Conservation (phyloP, 2,113 vertebrate genomes). For the Tragulus kanchil region DNA sequence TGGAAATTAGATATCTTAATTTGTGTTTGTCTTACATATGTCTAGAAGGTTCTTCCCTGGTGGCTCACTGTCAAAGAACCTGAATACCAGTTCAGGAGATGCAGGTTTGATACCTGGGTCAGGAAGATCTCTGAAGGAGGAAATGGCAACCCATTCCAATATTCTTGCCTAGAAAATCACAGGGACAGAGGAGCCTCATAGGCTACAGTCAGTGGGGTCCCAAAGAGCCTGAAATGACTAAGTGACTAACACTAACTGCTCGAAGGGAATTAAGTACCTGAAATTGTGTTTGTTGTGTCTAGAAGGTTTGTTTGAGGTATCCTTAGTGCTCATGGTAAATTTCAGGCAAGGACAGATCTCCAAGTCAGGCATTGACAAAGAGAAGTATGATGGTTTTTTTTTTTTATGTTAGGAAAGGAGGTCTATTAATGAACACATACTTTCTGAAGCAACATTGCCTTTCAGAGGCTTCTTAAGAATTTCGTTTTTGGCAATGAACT, state of each 20-base stretch:
- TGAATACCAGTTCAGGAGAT: too few species aligned
- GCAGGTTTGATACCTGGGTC: too few species aligned
- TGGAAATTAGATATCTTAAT: background rate
- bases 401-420: background rate
- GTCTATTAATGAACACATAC: background rate
- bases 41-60: background rate
- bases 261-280: background rate
- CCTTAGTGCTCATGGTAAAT: background rate
- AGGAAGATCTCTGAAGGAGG: too few species aligned
- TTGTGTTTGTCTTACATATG: background rate
- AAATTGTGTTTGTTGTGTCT: background rate
- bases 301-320: background rate
- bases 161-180: too few species aligned
- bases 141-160: too few species aligned
- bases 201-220: too few species aligned
- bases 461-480: background rate
- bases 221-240: too few species aligned
- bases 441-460: background rate
- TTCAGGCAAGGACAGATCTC: background rate
- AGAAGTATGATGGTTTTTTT: background rate
- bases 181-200: too few species aligned
- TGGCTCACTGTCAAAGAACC: too few species aligned
- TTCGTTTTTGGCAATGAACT: background rate
- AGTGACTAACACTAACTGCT: background rate
- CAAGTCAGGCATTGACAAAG: background rate